Evolutionary conservation across 2,113 vertebrate genomes (phyloP).

Genomic region (Steatornis caripensis): DNA sequence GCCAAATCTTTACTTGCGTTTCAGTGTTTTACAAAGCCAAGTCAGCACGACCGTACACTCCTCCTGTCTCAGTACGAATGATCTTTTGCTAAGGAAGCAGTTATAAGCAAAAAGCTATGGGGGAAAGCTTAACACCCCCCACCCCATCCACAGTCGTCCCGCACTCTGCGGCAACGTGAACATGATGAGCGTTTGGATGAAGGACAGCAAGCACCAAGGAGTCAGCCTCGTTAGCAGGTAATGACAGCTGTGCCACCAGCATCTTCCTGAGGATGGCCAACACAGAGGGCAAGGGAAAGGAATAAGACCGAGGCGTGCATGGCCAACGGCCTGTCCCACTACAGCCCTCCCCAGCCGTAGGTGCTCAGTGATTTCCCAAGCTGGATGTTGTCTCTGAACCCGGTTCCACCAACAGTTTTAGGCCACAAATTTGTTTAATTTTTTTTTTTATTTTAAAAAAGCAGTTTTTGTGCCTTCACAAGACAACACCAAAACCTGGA

Average conservation of each 20-base stretch:
- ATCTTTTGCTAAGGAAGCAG: not conserved
- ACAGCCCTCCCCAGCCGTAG: not conserved
- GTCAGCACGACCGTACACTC: not conserved
- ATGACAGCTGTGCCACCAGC: not conserved
- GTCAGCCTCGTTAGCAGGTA: not conserved
- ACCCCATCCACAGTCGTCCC: not conserved
- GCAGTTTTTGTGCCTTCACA: not conserved
- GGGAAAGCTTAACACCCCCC: not conserved
- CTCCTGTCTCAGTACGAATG: not conserved
- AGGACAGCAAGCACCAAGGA: not conserved
- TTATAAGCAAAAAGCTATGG: not conserved
- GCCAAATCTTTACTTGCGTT: not conserved
- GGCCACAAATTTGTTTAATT: not conserved
- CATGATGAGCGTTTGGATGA: not conserved
- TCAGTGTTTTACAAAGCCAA: not conserved
- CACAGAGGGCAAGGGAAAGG: not conserved
- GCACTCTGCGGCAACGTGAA: not conserved
- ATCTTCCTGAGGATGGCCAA: not conserved
- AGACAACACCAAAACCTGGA: not conserved
- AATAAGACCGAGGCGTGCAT: accelerated
- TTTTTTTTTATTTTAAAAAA: too few species aligned
- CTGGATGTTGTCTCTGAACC: not conserved
- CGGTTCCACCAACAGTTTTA: not conserved
- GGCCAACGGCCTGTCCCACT: not conserved
- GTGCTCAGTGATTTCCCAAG: accelerated